Conservation (phyloP, 2,797 vertebrate species). For the Propithecus perrieri region DNA sequence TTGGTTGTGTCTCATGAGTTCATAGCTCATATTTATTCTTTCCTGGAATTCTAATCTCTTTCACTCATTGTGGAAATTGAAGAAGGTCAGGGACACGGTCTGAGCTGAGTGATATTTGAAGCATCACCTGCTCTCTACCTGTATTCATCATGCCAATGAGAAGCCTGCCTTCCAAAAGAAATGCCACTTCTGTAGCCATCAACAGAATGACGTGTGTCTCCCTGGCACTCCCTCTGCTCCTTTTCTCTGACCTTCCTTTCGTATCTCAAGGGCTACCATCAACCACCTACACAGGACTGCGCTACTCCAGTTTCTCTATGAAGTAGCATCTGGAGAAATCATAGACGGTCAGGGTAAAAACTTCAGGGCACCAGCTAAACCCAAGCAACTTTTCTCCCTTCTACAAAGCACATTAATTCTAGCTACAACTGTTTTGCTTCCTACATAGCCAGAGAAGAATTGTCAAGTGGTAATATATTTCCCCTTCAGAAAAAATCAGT, state of each 20-base stretch:
- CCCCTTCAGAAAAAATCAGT: neutral
- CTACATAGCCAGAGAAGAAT: neutral
- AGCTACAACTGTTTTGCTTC: neutral
- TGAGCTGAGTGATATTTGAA: neutral
- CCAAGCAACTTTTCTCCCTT: neutral
- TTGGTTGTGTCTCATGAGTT: neutral
- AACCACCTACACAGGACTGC: accelerated
- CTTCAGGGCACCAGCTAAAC: neutral
- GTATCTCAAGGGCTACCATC: neutral
- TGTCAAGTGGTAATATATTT: neutral
- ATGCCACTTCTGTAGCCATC: accelerated
- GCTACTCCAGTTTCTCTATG: neutral
- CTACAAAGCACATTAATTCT: no score
- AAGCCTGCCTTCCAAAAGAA: neutral
- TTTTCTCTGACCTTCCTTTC: neutral
- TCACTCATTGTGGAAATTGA: neutral
- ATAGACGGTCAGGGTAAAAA: neutral
- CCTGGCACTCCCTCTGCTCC: neutral
- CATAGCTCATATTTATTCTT: neutral
- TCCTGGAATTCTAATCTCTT: neutral
- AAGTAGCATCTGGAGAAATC: neutral
- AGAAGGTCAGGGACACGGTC: neutral
- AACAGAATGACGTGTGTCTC: neutral
- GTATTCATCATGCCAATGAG: neutral
- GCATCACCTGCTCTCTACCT: neutral